These are phyloP conservation scores for Lepidurus apus DNA, from an alignment of 1,140 invertebrate species.

Conservation along the genomic window DNA sequence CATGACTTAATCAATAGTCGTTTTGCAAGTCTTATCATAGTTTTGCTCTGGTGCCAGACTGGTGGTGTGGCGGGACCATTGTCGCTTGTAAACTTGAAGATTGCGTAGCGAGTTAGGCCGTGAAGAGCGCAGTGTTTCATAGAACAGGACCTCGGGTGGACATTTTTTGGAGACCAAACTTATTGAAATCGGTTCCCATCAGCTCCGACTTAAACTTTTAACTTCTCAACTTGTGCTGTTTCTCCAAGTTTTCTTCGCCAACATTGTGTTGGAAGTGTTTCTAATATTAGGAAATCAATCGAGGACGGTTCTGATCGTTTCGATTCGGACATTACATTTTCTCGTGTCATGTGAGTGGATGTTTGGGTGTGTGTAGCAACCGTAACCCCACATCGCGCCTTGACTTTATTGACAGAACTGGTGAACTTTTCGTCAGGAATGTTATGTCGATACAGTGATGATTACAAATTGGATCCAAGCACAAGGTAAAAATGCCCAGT, in stretches of 20 bases:
- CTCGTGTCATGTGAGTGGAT: neutral
- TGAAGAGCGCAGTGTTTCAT: neutral
- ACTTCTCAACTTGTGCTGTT: neutral
- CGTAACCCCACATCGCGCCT: neutral
- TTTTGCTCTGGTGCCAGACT: neutral
- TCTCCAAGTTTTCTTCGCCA: too few relatives aligned
- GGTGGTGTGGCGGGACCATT: too few relatives aligned
- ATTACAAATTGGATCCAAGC: neutral
- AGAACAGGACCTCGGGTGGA: neutral
- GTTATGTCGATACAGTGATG: constrained; percentile 10
- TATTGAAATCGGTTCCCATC: neutral
- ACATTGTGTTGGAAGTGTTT: too few relatives aligned
- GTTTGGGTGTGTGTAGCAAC: neutral
- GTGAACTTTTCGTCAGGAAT: neutral
- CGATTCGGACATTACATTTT: neutral
- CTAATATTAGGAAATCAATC: neutral
- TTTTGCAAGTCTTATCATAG: neutral
- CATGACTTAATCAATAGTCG: constrained; percentile 2
- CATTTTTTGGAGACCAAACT: neutral
- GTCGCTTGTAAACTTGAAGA: too few relatives aligned
- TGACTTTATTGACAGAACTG: neutral
- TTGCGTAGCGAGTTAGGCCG: too few relatives aligned
- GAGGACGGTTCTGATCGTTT: neutral
- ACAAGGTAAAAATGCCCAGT: neutral
- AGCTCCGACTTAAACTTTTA: too few relatives aligned